Base-by-base conservation (phyloP, 2,797 vertebrate genomes). In the Neopelma chrysocephalum region DNA sequence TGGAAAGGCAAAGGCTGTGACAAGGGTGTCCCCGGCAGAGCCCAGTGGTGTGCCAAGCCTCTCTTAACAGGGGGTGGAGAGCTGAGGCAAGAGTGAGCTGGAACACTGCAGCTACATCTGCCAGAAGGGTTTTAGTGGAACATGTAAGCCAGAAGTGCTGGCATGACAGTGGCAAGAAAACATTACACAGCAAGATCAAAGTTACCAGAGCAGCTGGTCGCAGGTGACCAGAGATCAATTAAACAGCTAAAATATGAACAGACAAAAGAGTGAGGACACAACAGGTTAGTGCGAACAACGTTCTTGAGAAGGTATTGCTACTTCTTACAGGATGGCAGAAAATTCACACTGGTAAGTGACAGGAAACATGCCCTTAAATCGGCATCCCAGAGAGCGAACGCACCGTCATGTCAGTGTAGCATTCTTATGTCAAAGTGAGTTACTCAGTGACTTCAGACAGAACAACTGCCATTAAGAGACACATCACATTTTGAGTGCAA, bases 401-500 rank as follows among this genome's bases (percentile, higher is more conserved):
- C 1, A 26, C 72, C 38, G 69, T 36, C 62, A 27, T 43, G 69
- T 36, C 62, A 27, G 86, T 19, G 66, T 40, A 40, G 31, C 92
- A 82, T 51, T 70, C 57, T n/a, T 47, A 54, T 1, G 51, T 84
- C 95, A 61, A 65, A 78, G 93, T 34, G 51, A 68, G 54, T 84
- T 87, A 78, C 42, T 42, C 57, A 2, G 62, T 60, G 91, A 93
- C 60, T 5, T 73, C 18, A 36, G 81, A 85, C 71, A 77, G 62
- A 95, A 72, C 15, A 38, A 95, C 92, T 62, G 96, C 94, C 96
- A 47, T 92, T 94, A 97, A 96, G 95, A 96, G 98, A 97, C 96
- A 95, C 88, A 62, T 94, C 94, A 60, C 54, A 34, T 94, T 80
- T 96, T 90, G 93, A 98, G 98, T 98, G 98, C 98, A 98, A 98